Conservation (phyloP, 2,113 vertebrate species). For the Pelusios castaneus region DNA sequence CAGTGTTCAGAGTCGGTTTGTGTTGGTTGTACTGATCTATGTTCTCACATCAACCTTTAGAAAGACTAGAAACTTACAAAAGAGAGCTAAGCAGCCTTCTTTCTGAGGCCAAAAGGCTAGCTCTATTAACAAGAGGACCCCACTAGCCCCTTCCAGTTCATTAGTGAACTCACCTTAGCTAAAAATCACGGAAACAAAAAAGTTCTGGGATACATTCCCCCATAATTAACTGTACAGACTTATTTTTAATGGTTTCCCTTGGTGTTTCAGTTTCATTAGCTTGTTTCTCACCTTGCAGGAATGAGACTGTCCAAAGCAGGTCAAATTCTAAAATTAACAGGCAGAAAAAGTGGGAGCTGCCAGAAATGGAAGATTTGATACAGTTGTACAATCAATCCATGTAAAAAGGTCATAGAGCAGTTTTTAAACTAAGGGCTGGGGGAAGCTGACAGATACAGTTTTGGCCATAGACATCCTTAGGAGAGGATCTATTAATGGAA, state of each 20-base stretch:
- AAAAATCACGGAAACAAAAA: neutral
- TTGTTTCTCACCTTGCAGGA: constrained; percentile 11
- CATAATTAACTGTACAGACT: constrained; percentile 22
- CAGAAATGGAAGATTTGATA: neutral
- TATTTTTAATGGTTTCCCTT: neutral
- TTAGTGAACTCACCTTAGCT: neutral
- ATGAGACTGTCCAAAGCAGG: constrained; percentile 26
- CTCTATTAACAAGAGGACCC: neutral
- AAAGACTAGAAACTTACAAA: neutral
- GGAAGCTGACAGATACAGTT: no score
- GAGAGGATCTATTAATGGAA: no score
- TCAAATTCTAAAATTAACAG: constrained; percentile 21
- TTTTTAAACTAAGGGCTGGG: no score
- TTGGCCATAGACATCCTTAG: no score
- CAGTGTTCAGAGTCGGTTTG: neutral
- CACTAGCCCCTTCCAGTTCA: neutral
- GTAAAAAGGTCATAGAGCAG: neutral
- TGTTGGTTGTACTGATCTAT: accelerated
- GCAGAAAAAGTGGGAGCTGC: neutral
- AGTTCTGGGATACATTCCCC: constrained; percentile 5
- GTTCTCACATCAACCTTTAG: neutral
- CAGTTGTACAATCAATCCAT: neutral
- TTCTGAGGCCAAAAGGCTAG: neutral
- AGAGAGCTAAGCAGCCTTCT: neutral
- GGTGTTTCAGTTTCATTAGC: neutral